These are phyloP conservation scores for Xyrauchen texanus DNA, from an alignment of 2,113 vertebrate species.

Conservation along the genomic window DNA sequence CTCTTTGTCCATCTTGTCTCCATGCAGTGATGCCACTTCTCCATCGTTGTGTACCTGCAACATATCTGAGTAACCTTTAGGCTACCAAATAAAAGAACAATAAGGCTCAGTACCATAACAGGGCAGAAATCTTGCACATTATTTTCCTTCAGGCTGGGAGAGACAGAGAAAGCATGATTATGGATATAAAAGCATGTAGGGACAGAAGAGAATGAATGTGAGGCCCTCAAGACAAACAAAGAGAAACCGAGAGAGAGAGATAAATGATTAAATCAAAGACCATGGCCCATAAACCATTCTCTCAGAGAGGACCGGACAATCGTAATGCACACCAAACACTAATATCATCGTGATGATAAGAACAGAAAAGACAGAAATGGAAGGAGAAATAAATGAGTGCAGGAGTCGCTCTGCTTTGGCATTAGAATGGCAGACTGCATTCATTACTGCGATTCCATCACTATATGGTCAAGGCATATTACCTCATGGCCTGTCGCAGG, in stretches of 20 bases:
- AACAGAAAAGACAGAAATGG: background rate
- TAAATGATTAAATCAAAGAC: no score
- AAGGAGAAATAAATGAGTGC: constrained; percentile 10
- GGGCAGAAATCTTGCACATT: no score
- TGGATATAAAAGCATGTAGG: background rate
- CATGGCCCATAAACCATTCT: no score
- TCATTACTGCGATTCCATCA: constrained; percentile 73
- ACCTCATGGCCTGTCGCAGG: constrained; percentile 41
- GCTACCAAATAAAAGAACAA: background rate
- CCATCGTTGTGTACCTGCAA: background rate
- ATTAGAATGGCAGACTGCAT: constrained; percentile 26
- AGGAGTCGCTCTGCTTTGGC: no score
- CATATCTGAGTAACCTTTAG: constrained; percentile 3
- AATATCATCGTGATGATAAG: background rate
- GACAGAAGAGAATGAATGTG: background rate
- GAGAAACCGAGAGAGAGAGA: no score
- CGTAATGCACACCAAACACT: background rate
- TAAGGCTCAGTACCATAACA: background rate
- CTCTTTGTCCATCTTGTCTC: constrained; percentile 2
- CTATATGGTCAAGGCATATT: constrained; percentile 64
- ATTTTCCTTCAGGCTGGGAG: background rate
- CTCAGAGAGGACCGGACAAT: no score
- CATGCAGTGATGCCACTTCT: background rate
- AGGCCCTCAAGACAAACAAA: no score
- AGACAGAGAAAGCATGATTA: constrained; percentile 5